A percentile compares a stretch with the other conserved stretches of the same genome.
Evolutionary conservation across 2,888 invertebrate species (phyloP).

Genomic region (Tenthredo notha): DNA sequence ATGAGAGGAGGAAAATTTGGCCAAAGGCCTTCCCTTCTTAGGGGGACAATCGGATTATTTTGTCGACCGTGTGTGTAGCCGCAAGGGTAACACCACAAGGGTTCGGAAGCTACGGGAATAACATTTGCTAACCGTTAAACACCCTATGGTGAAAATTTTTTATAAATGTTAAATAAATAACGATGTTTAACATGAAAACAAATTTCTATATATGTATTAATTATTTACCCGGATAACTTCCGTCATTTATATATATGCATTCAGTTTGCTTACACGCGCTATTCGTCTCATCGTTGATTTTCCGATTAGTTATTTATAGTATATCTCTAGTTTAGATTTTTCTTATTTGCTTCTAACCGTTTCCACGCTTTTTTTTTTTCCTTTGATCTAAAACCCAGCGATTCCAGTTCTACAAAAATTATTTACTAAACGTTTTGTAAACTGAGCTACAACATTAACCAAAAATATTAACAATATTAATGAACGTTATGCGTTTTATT

Average conservation of each 20-base stretch:
- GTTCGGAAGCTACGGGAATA: conserved; percentile 56
- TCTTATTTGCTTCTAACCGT: neutral
- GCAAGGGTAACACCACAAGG: conserved; percentile 52
- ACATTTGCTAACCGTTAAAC: conserved; percentile 50
- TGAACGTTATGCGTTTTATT: neutral
- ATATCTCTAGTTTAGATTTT: neutral
- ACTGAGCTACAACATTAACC: neutral
- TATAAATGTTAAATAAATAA: neutral
- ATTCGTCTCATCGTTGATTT: neutral
- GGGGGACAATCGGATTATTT: conserved; percentile 57
- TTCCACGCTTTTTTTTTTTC: neutral
- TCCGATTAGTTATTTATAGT: neutral
- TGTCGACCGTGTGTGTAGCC: conserved; percentile 35
- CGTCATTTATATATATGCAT: neutral
- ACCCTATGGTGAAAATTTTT: neutral
- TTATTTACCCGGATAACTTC: neutral
- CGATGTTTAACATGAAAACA: neutral
- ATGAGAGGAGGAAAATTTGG: conserved; percentile 43
- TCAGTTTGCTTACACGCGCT: neutral
- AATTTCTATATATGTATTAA: neutral
- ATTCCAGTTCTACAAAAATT: neutral
- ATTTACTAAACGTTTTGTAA: neutral
- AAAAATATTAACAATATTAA: conserved; percentile 3
- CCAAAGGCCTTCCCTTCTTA: conserved; percentile 52
- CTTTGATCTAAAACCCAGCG: neutral